Evolutionary conservation across 2,888 invertebrate species (phyloP), one percentile per base, ranked within the genome.

Genomic region (Vesta saturnalis): DNA sequence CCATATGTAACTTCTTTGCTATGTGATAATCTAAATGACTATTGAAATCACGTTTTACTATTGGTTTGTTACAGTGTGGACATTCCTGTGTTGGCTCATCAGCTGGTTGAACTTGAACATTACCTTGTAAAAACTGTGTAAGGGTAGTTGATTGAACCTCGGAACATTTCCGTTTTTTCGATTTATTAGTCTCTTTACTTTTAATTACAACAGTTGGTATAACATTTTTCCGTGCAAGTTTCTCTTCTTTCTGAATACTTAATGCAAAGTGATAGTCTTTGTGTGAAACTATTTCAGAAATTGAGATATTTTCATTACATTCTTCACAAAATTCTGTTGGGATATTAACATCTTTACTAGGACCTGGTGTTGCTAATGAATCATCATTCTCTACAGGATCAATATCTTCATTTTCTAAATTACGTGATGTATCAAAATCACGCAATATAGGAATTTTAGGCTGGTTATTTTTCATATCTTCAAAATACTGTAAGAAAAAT

Each of bases 21-120:
- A 92, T 87, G 82, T 97, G 97, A 81, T 90, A 95, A 85, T 97
- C 95, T 12, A 88, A 83, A 82, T 96, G 96, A 66, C 88, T 89
- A 30, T 87, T 87, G 65, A 91, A 81, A 68, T 89, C 87, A 79
- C 87, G 85, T 1, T 84, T 74, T 19, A 85, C 78, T 77, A 95
- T 83, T 49, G 81, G 79, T 78, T 88, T 87, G 3, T 86, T 86
- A 83, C 95, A 95, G 77, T 91, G 87, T 1, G 86, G 80, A 81
- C 95, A 95, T 5, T 72, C 66, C 72, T 80, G 77, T 10, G 71
- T 72, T n/a, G n/a, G n/a, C 60, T 65, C 61, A 61, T 69, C 73
- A 57, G 68, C 69, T 16, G 71, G 10, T 23, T n/a, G n/a, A n/a
- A 70, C 54, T 30, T 71, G 69, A 74, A 70, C 66, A 76, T 79